Evolutionary conservation across 2,113 vertebrate species (phyloP), one percentile per base, ranked within the genome.

Genomic region (Platichthys stellatus): DNA sequence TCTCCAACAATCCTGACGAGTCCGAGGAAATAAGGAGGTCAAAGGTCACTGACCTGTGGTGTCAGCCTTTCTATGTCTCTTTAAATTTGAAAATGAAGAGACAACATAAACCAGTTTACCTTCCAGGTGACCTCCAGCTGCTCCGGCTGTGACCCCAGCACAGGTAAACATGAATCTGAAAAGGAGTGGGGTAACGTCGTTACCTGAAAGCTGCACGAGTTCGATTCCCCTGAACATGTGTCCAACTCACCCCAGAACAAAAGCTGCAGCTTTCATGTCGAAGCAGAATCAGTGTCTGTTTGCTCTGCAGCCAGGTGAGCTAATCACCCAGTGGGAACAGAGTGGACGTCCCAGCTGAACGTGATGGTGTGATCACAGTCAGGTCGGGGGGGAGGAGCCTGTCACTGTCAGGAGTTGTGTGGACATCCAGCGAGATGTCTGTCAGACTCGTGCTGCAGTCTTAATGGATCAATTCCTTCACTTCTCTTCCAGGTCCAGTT

Each of bases 401-500:
- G 3, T 28, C 26, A 28, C 26, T 4, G 26, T 28, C 26, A 24
- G 24, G 26, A 28, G 26, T 28, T 3, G 31, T 28, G 28, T 28
- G 28, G 28, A 28, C 28, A 28, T 28, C 28, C 28, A 28, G 28
- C 0, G 28, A 28, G 28, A 28, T 0, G 28, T 28, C 26, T 3
- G 26, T 3, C 28, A 28, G 28, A 4, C 28, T 28, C 28, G 4
- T 51, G 14, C 47, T 51, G 47, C 15, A 35, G 31, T 35, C 1
- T 35, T 35, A 35, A 35, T 35, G 35, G 56, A 20, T 51, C 17
- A 18, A 24, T 15, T 56, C 11, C 7, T 4, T 18, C 7, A 9
- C 40, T 47, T 21, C 12, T 60, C 9, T 59, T 14, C 49, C 57
- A 99, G 98, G 97, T 93, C 94, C 97, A 10, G 96, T 94, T 38